These are phyloP conservation scores for Drosophila subquinaria DNA, from an alignment of 2,888 invertebrate genomes.

Conservation along the genomic window DNA sequence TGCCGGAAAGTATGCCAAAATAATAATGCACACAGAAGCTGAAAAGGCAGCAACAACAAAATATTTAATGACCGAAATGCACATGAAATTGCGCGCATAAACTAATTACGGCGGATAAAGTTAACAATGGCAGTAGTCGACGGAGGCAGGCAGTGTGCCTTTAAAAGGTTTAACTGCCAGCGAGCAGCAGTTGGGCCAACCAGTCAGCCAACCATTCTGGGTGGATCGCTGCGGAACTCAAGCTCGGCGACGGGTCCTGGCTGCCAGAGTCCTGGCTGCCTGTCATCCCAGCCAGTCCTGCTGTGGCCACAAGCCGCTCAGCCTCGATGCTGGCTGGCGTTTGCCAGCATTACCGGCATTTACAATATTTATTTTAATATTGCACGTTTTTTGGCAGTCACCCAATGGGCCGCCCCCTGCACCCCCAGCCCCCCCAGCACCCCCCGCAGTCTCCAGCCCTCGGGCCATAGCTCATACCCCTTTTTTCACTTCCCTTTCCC, in stretches of 20 bases:
- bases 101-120: conserved; percentile 80
- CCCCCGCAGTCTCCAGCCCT: neutral
- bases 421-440: too few relatives aligned
- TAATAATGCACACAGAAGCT: conserved; percentile 62
- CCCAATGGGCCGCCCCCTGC: conserved; percentile 22
- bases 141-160: conserved; percentile 48
- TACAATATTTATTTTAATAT: conserved; percentile 82
- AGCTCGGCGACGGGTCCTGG: conserved; percentile 23
- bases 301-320: conserved; percentile 69
- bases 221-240: conserved; percentile 50
- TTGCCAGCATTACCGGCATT: conserved; percentile 78
- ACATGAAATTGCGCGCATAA: conserved; percentile 81
- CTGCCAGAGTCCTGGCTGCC: conserved; percentile 22
- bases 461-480: conserved; percentile 26
- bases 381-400: conserved; percentile 61
- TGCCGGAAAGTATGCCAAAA: conserved; percentile 69
- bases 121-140: conserved; percentile 66
- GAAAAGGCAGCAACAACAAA: conserved; percentile 7
- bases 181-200: conserved; percentile 11
- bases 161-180: conserved; percentile 72
- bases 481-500: neutral
- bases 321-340: conserved; percentile 45
- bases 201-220: conserved; percentile 51
- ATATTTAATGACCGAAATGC: conserved; percentile 77
- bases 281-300: conserved; percentile 38